phyloP scores from a whole-genome alignment of 2,888 invertebrate species.

The Euplagia quadripunctaria region DNA sequence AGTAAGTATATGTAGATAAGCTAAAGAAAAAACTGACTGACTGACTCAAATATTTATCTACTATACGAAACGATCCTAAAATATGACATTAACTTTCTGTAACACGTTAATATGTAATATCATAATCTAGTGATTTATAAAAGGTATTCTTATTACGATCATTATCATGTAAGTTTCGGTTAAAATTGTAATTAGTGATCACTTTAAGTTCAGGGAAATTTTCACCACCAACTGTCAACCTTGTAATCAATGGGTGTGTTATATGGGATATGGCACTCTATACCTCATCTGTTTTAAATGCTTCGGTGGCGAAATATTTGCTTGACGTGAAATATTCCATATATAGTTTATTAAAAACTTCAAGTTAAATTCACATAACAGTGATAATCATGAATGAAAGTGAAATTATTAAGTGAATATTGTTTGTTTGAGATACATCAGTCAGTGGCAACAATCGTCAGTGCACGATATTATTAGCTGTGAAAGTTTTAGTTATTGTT shows the following conservation, averaged over 20 bases:
- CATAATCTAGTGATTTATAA: slow-evolving; percentile 39
- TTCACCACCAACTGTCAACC: neutral
- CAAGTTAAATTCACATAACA: neutral
- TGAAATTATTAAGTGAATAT: neutral
- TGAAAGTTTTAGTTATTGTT: neutral
- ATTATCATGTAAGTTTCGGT: slow-evolving; percentile 45
- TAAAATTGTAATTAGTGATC: slow-evolving; percentile 36
- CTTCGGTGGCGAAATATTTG: neutral
- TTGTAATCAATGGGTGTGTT: too few relatives aligned
- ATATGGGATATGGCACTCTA: neutral
- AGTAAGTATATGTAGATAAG: too few relatives aligned
- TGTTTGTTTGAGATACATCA: neutral
- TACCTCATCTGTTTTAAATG: neutral
- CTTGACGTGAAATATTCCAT: neutral
- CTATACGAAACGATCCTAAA: too few relatives aligned
- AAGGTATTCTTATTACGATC: slow-evolving; percentile 41
- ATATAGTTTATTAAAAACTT: neutral
- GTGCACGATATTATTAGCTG: too few relatives aligned
- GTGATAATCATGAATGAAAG: neutral
- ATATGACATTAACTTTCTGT: neutral
- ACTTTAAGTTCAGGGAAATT: neutral
- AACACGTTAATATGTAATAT: neutral
- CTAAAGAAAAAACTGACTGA: too few relatives aligned
- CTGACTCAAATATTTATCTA: too few relatives aligned
- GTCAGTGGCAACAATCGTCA: too few relatives aligned